phyloP scores from a whole-genome alignment of 2,113 vertebrate species.

The Oncorhynchus tshawytscha region DNA sequence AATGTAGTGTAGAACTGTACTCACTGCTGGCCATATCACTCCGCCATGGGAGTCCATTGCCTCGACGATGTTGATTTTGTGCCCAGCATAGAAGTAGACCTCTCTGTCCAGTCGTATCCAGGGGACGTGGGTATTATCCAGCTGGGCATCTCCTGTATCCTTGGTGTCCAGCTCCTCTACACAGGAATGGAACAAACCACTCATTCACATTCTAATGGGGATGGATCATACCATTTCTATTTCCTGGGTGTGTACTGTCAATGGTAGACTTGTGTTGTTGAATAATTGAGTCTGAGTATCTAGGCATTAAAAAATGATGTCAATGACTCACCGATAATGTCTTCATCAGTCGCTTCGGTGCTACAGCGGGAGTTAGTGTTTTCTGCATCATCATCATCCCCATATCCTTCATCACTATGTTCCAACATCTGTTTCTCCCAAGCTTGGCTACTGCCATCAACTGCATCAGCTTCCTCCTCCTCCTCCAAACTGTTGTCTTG shows the following conservation, averaged over 20 bases:
- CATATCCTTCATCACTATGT: background rate
- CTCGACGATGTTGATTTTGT: constrained; percentile 67
- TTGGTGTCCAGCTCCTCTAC: constrained; percentile 8
- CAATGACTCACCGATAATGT: constrained; percentile 32
- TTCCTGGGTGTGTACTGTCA: background rate
- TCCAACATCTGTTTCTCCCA: background rate
- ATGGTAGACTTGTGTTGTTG: background rate
- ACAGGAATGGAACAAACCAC: background rate
- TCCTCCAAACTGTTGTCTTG: background rate
- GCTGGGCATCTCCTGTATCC: background rate
- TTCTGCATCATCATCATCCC: constrained; percentile 19
- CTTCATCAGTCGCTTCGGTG: background rate
- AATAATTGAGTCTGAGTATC: background rate
- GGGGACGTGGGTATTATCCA: constrained; percentile 19
- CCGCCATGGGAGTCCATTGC: constrained; percentile 62
- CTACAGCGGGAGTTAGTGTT: background rate
- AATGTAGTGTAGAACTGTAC: constrained; percentile 14
- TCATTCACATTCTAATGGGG: too few relatives aligned
- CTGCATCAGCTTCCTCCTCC: constrained; percentile 7
- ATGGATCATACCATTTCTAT: background rate
- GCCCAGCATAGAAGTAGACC: constrained; percentile 58
- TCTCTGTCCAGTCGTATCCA: constrained; percentile 35
- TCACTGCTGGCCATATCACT: constrained; percentile 71
- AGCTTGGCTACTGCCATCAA: background rate
- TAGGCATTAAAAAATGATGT: background rate